phyloP scores from a whole-genome alignment of 2,113 vertebrate species.

The Lamprotornis superbus region DNA sequence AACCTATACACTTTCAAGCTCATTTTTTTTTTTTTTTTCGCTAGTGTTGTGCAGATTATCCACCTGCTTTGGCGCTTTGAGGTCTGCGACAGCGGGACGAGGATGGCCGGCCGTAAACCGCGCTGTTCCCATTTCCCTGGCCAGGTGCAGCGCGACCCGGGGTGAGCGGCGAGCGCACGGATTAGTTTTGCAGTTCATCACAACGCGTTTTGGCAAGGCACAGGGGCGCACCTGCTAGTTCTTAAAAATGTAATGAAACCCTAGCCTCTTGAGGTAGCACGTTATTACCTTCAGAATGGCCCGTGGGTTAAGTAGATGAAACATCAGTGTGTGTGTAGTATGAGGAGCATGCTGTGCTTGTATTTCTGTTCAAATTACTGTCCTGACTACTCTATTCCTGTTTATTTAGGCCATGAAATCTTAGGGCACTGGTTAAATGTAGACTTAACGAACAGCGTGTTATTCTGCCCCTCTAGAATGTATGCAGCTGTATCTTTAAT shows the following conservation, averaged over 20 bases:
- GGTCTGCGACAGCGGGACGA: not conserved
- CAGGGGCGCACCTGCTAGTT: slow-evolving; percentile 7
- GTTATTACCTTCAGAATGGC: slow-evolving; percentile 46
- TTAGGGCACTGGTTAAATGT: not conserved
- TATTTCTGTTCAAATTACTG: slow-evolving; percentile 33
- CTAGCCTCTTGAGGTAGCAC: slow-evolving; percentile 15
- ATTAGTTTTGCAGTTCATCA: slow-evolving; percentile 41
- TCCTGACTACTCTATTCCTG: slow-evolving; percentile 24
- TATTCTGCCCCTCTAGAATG: not conserved
- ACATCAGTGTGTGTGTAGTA: not conserved
- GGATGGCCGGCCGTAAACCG: not conserved
- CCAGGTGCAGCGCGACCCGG: not conserved
- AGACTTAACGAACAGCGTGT: not conserved
- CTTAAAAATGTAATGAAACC: slow-evolving; percentile 41
- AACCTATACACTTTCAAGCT: not conserved
- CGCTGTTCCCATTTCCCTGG: not conserved
- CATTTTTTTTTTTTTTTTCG: fast-evolving
- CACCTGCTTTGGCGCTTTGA: not conserved
- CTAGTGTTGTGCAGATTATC: not conserved
- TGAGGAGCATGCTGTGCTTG: slow-evolving; percentile 22
- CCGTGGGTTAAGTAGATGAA: slow-evolving; percentile 44
- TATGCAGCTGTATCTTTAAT: not conserved
- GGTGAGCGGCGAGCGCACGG: not conserved
- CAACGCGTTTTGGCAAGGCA: slow-evolving; percentile 19
- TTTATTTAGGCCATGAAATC: not conserved